Evolutionary conservation across 2,888 invertebrate species (phyloP).

Genomic region (Pasiphila rectangulata): DNA sequence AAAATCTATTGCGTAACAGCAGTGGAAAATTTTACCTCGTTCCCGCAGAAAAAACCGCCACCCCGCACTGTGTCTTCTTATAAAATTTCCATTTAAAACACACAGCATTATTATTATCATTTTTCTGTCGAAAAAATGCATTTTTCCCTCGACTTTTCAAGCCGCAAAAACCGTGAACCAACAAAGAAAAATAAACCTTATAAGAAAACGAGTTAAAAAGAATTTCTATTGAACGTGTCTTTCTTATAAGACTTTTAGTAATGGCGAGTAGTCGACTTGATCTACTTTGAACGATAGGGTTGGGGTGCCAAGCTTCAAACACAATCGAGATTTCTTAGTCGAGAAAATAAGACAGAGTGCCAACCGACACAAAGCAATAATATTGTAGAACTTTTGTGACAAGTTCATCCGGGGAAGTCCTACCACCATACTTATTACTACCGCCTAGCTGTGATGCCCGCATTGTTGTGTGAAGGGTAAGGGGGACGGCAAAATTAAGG

Average conservation of each 20-base stretch:
- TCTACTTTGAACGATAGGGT: slow-evolving; percentile 73
- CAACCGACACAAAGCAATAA: too few species aligned
- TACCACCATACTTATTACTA: too few species aligned
- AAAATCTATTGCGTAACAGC: slow-evolving; percentile 47
- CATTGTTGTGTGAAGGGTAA: too few species aligned
- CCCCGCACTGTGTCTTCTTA: slow-evolving; percentile 58
- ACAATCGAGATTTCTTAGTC: slow-evolving; percentile 39
- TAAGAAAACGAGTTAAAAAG: slow-evolving; percentile 31
- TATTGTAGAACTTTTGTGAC: too few species aligned
- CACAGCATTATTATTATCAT: slow-evolving; percentile 75
- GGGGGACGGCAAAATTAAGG: too few species aligned
- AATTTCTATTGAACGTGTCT: slow-evolving; percentile 34
- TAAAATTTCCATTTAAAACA: slow-evolving; percentile 80
- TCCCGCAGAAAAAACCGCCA: slow-evolving; percentile 66
- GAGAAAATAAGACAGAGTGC: not conserved
- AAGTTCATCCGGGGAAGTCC: too few species aligned
- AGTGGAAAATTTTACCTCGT: slow-evolving; percentile 62
- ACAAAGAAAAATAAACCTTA: slow-evolving; percentile 40
- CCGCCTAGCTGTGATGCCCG: too few species aligned
- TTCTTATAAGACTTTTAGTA: slow-evolving; percentile 47
- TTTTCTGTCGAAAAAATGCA: slow-evolving; percentile 75
- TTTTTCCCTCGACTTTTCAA: slow-evolving; percentile 39
- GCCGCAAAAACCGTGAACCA: slow-evolving; percentile 35
- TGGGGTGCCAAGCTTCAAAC: slow-evolving; percentile 44
- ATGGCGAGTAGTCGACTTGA: slow-evolving; percentile 51